These are phyloP conservation scores for Netelia melanura DNA, from an alignment of 2,888 invertebrate genomes.

Conservation along the genomic window DNA sequence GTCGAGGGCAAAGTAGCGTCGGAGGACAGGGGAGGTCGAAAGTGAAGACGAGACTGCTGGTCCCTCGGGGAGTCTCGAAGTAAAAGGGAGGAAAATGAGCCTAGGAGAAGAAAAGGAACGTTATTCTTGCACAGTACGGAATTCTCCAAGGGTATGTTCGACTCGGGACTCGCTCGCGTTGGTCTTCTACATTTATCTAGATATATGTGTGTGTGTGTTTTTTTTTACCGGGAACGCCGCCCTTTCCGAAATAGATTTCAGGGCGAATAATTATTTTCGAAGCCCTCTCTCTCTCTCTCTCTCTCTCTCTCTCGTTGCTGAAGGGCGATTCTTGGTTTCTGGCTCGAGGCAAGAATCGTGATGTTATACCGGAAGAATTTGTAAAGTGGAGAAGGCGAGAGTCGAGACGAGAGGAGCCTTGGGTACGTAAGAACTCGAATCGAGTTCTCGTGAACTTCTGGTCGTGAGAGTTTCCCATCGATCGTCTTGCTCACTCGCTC, in stretches of 20 bases:
- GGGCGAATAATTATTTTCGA: conserved; percentile 62
- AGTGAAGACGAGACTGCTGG: conserved; percentile 61
- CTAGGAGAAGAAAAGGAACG: conserved; percentile 58
- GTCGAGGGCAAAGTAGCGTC: conserved; percentile 22
- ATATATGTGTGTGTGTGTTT: neutral
- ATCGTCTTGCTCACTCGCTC: conserved; percentile 26
- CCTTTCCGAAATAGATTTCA: conserved; percentile 50
- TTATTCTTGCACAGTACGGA: conserved; percentile 52
- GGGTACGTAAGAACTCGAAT: conserved; percentile 39
- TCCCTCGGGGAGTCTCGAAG: conserved; percentile 60
- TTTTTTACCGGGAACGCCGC: neutral
- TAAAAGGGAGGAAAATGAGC: conserved; percentile 60
- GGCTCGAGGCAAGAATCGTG: conserved; percentile 35
- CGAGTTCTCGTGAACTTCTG: conserved; percentile 46
- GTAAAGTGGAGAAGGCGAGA: conserved; percentile 38
- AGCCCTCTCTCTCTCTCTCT: conserved; percentile 12
- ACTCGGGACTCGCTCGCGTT: conserved; percentile 52
- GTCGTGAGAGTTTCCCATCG: conserved; percentile 71
- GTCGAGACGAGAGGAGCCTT: conserved; percentile 14
- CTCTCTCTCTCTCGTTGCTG: neutral
- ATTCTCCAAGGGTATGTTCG: conserved; percentile 67
- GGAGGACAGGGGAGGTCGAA: conserved; percentile 22
- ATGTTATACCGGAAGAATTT: conserved; percentile 49
- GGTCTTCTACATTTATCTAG: conserved; percentile 3
- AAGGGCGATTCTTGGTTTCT: neutral